Conservation (phyloP, 2,888 invertebrate species). For the Gymnocheta viridis region DNA sequence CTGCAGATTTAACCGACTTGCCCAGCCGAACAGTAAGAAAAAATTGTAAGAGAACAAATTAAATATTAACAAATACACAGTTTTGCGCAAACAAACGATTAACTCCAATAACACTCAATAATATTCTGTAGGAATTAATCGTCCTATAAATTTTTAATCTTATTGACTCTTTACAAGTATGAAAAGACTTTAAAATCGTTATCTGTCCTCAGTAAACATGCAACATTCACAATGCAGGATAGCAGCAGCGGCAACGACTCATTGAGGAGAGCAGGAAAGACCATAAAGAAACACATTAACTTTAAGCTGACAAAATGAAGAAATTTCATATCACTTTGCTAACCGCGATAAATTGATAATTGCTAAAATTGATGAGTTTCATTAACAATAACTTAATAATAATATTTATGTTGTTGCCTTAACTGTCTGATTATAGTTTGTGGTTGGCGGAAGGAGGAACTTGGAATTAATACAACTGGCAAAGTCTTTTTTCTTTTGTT, state of each 20-base stretch:
- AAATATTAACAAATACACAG: slow-evolving; percentile 24
- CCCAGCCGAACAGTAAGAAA: slow-evolving; percentile 8
- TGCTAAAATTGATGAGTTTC: slow-evolving; percentile 78
- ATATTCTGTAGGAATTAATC: slow-evolving; percentile 11
- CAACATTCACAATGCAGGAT: too few relatives aligned
- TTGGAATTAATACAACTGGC: not conserved
- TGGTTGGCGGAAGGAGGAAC: not conserved
- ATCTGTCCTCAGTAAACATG: not conserved
- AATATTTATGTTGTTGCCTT: slow-evolving; percentile 15
- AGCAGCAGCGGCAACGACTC: not conserved
- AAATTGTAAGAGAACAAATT: slow-evolving; percentile 5
- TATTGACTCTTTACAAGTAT: not conserved
- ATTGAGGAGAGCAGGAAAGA: too few relatives aligned
- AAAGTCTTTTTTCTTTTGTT: not conserved
- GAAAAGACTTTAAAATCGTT: not conserved
- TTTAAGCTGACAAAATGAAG: slow-evolving; percentile 46
- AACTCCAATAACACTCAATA: not conserved
- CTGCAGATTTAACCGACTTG: not conserved
- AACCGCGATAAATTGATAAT: slow-evolving; percentile 70
- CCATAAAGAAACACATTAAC: not conserved
- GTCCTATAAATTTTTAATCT: slow-evolving; percentile 34
- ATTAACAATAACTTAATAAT: slow-evolving; percentile 74
- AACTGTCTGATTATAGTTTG: not conserved
- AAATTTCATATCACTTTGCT: slow-evolving; percentile 29
- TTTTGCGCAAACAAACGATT: not conserved